These are phyloP conservation scores for Tetropium fuscum DNA, from an alignment of 2,888 invertebrate species.

Conservation along the genomic window DNA sequence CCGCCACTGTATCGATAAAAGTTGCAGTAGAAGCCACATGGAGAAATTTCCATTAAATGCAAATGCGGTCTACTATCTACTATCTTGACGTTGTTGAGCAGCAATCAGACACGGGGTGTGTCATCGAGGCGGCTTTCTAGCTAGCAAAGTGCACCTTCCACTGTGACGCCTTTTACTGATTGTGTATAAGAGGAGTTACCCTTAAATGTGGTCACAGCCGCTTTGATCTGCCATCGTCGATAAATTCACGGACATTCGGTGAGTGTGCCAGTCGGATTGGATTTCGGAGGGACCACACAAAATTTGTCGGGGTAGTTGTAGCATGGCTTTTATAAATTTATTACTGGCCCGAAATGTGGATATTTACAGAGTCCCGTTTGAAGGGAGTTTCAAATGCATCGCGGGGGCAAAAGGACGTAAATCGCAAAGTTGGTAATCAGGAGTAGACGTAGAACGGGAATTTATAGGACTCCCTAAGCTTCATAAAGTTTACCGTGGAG, in stretches of 20 bases:
- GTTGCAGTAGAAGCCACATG: constrained; percentile 4
- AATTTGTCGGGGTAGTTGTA: constrained; percentile 42
- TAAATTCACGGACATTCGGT: constrained; percentile 27
- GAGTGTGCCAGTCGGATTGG: constrained; percentile 23
- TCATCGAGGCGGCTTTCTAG: constrained; percentile 24
- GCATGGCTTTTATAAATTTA: constrained; percentile 33
- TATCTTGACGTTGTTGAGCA: constrained; percentile 12
- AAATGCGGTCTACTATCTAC: constrained; percentile 18
- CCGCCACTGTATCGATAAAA: too few relatives aligned
- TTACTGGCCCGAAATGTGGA: constrained; percentile 5
- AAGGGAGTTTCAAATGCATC: background rate
- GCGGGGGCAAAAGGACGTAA: background rate
- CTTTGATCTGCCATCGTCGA: constrained; percentile 28
- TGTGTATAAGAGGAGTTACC: constrained; percentile 18
- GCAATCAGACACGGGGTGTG: constrained; percentile 29
- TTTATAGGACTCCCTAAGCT: too few relatives aligned
- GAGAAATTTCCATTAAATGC: constrained; percentile 21
- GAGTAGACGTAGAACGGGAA: too few relatives aligned
- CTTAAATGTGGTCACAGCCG: constrained; percentile 20
- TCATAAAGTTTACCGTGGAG: too few relatives aligned
- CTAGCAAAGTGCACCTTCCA: constrained; percentile 24
- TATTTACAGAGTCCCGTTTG: background rate
- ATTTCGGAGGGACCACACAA: constrained; percentile 25
- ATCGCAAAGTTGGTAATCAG: too few relatives aligned
- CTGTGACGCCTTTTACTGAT: constrained; percentile 26